Conservation (phyloP, 92 coral and sea anemone species). For the Zoanthus sociatus region DNA sequence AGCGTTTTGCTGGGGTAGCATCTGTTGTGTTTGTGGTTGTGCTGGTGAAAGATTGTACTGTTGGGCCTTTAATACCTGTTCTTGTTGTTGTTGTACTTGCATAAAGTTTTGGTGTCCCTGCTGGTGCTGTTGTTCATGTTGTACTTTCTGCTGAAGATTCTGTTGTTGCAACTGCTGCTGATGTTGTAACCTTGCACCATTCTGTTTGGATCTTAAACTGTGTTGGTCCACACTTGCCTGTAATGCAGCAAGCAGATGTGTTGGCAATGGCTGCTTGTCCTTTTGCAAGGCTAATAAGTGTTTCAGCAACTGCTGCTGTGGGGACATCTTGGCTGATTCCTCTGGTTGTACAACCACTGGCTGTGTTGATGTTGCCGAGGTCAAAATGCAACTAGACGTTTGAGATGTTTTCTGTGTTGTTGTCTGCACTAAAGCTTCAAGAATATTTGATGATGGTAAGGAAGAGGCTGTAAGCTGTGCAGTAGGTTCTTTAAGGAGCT, state of each 20-base stretch:
- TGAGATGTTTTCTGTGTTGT: conserved; percentile 17
- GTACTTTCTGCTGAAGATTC: conserved; percentile 58
- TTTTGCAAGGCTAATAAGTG: conserved; percentile 36
- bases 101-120: conserved; percentile 21
- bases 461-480: neutral
- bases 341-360: conserved; percentile 24
- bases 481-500: conserved; percentile 17
- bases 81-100: conserved; percentile 7
- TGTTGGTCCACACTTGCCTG: conserved; percentile 39
- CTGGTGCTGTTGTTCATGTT: conserved; percentile 55
- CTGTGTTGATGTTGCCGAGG: conserved; percentile 28
- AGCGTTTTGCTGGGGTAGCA: conserved; percentile 45
- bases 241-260: conserved; percentile 36
- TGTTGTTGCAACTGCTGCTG: conserved; percentile 58
- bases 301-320: conserved; percentile 34
- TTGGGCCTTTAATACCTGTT: neutral
- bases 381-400: conserved; percentile 5
- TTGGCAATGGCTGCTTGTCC: conserved; percentile 49
- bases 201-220: conserved; percentile 43
- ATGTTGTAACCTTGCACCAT: conserved; percentile 51
- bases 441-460: neutral
- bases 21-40: conserved; percentile 47
- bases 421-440: neutral
- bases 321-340: neutral
- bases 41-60: conserved; percentile 41